Base-by-base conservation (phyloP, 2,113 vertebrate genomes). In the Ondatra zibethicus region DNA sequence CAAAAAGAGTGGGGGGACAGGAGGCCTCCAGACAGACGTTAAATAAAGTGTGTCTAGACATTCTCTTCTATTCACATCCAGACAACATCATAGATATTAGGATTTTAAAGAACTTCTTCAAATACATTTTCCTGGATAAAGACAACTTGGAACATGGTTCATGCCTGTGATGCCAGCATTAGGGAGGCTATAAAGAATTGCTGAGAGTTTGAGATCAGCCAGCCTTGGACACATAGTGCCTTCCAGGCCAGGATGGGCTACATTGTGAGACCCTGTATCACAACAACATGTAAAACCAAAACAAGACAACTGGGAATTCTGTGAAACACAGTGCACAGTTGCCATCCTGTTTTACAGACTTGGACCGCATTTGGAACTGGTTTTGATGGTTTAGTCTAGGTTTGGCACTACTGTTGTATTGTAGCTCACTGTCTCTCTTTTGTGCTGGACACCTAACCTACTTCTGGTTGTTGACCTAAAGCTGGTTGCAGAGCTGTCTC, bases 391-490 rank as follows among this genome's bases (percentile, higher is more conserved):
- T 81, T 84, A 16, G 42, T 94, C 23, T 92, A 19, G 68, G 36
- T 27, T 75, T 70, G 73, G n/a, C 88, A 39, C 36, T 61, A 31
- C 55, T 92, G 39, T 39, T 80, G 16, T 19, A 33, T 42, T 70
- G 8, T n/a, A 36, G 85, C 63, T 94, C 50, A 55, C 92, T 75
- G 84, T 85, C 52, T 88, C 50, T 87, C 61, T 66, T 94, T 80
- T 42, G 66, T 33, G 5, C 63, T 72, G 65, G 70, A 76, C 58
- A 72, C 17, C 65, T 29, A 75, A 31, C 77, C 29, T 93, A 88
- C 73, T 47, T 88, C 72, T 47, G 45, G 93, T 68, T 95, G 88
- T 17, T 95, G 89, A 92, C 88, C 31, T 76, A 68, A 90, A 73
- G 45, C 76, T 94, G 76, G 65, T 75, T 86, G 58, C 13, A 88